These are phyloP conservation scores for Eira barbara DNA, from an alignment of 2,113 vertebrate genomes.

Conservation along the genomic window DNA sequence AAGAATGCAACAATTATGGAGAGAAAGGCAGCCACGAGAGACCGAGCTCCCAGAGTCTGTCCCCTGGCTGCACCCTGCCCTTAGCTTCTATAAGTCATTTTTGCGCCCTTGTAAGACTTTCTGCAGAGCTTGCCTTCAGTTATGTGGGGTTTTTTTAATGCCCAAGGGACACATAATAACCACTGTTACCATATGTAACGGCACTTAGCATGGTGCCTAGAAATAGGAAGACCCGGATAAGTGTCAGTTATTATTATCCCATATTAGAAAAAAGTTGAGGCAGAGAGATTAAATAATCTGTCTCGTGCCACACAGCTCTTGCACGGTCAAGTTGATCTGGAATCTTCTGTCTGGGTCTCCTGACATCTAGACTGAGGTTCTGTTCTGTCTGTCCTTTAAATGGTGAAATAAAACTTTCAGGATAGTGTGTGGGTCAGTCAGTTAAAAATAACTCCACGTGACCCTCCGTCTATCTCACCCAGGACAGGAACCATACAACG, in stretches of 20 bases:
- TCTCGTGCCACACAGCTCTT: not conserved
- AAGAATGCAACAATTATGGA: not conserved
- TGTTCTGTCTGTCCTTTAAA: not conserved
- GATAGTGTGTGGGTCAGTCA: not conserved
- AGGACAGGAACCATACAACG: not conserved
- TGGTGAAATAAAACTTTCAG: not conserved
- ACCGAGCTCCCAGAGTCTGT: not conserved
- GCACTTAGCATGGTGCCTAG: not conserved
- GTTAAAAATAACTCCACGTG: not conserved
- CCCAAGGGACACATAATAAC: not conserved
- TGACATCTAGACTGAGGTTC: not conserved
- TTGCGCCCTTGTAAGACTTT: not conserved
- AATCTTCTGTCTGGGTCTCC: not conserved
- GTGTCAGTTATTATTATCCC: not conserved
- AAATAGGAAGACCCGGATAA: not conserved
- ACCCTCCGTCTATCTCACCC: not conserved
- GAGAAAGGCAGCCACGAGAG: not conserved
- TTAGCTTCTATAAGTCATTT: not conserved
- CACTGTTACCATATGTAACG: not conserved
- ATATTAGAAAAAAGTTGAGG: not conserved
- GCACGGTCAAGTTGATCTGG: not conserved
- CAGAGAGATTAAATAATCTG: not conserved
- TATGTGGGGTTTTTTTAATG: not conserved
- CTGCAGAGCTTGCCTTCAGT: not conserved
- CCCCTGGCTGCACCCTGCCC: too few relatives aligned